phyloP scores from a whole-genome alignment of 64 coral and sea anemone species.

The Orbicella faveolata region DNA sequence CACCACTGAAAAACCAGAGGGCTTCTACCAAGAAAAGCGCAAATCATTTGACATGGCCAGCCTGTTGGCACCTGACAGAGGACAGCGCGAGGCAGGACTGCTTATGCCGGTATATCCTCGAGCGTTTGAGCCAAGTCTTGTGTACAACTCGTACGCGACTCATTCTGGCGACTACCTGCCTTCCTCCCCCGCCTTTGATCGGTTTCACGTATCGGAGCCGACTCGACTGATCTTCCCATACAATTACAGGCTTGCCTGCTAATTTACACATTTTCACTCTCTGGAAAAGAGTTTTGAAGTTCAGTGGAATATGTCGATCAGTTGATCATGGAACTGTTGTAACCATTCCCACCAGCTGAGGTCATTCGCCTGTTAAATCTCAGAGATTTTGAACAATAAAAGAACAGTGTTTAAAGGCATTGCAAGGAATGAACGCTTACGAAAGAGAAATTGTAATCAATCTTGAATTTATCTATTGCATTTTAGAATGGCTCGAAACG shows the following conservation, averaged over 20 bases:
- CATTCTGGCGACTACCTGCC: constrained; percentile 14
- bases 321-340: not conserved
- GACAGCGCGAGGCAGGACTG: constrained; percentile 24
- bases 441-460: not conserved
- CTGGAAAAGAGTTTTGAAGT: not conserved
- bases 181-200: not conserved
- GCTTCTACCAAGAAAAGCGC: constrained; percentile 29
- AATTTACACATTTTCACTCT: constrained; percentile 1
- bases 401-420: not conserved
- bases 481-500: not conserved
- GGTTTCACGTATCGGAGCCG: not conserved
- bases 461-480: constrained; percentile 42
- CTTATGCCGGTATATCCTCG: constrained; percentile 46
- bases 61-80: constrained; percentile 48
- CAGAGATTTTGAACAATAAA: constrained; percentile 15
- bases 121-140: constrained; percentile 1
- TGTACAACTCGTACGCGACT: constrained; percentile 22
- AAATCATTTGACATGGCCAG: constrained; percentile 64
- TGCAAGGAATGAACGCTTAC: not conserved
- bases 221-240: constrained; percentile 19
- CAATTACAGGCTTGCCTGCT: constrained; percentile 41
- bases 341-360: not conserved
- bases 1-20: not conserved
- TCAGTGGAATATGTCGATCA: not conserved
- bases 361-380: not conserved